phyloP scores from a whole-genome alignment of 2,888 invertebrate genomes.

The Tupiocoris notatus region DNA sequence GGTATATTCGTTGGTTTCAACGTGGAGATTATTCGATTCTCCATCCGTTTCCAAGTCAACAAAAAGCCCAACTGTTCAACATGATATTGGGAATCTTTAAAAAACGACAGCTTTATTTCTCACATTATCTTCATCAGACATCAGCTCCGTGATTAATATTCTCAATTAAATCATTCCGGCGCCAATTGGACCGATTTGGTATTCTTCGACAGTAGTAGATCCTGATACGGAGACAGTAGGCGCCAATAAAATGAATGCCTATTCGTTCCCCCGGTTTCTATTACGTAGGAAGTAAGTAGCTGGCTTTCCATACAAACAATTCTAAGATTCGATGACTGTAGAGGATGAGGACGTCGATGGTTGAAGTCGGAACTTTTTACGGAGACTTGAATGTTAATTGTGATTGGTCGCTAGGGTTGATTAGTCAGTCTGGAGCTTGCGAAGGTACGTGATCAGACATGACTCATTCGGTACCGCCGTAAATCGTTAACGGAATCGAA shows the following conservation, averaged over 20 bases:
- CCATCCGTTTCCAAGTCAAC: no score
- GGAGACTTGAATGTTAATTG: not conserved
- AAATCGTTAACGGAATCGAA: no score
- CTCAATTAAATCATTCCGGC: not conserved
- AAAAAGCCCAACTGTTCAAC: no score
- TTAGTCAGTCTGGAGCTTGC: not conserved
- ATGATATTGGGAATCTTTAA: no score
- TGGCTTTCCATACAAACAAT: not conserved
- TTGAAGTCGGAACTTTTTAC: not conserved
- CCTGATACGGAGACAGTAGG: not conserved
- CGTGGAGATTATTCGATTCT: no score
- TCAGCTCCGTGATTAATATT: not conserved
- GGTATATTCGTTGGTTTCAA: no score
- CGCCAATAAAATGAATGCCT: not conserved
- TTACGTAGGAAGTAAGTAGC: not conserved
- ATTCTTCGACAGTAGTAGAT: not conserved
- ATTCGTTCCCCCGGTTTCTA: no score
- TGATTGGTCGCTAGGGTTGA: not conserved
- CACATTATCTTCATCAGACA: not conserved
- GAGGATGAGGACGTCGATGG: not conserved
- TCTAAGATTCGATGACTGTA: no score
- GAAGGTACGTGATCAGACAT: not conserved
- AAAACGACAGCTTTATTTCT: no score
- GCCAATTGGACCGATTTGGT: not conserved
- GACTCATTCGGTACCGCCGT: no score